Evolutionary conservation across 2,888 invertebrate species (phyloP), one percentile per base, ranked within the genome.

Genomic region (Pyralis farinalis): DNA sequence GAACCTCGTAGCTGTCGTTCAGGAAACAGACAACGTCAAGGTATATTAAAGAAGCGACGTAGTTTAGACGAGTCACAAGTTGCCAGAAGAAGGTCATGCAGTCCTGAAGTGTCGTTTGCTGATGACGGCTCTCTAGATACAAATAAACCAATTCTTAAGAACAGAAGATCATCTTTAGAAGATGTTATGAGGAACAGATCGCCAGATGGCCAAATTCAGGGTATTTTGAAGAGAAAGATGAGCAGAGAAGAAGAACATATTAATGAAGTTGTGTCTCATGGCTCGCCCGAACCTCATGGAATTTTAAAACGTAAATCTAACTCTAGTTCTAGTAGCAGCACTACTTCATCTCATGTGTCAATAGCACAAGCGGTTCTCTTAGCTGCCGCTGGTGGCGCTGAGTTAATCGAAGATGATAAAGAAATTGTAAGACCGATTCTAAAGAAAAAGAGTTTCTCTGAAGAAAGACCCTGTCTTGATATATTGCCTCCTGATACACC

Each of bases 11-110:
- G 91, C 42, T 84, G 90, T 42, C 88, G 88, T 16, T 78, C 89
- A 25, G 81, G 81, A 44, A 89, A 86, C 40, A 83, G 90, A 47
- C 91, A 93, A 51, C 92, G 93, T 40, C 94, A 94, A 72, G 95
- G 95, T 33, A 96, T 96, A 65, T 86, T 95, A 49, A 96, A 96
- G 76, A 96, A 96, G 80, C 92, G 95, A 22, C 92, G 95, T 42
- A 96, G 96, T 63, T 85, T 96, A 53, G 96, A 96, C 56, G 96
- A 96, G 68, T 93, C 92, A 12, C 93, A 94, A 73, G 93, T 94
- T 38, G 86, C 93, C 48, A 81, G 93, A 32, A 90, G 93, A 53
- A 88, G 93, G 38, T 93, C 93, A 40, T 93, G 93, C 54, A 94
- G 94, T 44, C 94, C 94, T 1, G 94, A 94, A 62, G 92, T 92